Conservation (phyloP, 1,140 invertebrate species). For the Ruditapes philippinarum region DNA sequence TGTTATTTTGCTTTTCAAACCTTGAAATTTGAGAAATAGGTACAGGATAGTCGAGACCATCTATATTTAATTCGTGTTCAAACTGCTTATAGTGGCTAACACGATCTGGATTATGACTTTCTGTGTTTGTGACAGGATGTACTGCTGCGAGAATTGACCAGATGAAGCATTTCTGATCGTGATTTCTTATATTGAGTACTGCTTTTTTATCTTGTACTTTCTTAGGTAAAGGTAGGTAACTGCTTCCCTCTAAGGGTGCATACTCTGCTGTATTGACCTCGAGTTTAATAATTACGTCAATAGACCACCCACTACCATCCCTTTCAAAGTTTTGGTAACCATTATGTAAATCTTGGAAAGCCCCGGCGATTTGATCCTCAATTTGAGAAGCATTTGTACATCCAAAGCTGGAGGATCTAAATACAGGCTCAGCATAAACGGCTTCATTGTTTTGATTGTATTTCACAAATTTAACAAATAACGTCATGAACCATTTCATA, state of each 20-base stretch:
- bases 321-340: slow-evolving; percentile 5
- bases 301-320: slow-evolving; percentile 9
- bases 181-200: slow-evolving; percentile 16
- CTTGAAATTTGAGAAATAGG: slow-evolving; percentile 18
- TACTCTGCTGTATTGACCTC: slow-evolving; percentile 40
- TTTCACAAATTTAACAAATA: background rate
- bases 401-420: background rate
- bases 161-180: slow-evolving; percentile 60
- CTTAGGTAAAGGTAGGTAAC: slow-evolving; percentile 38
- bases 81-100: slow-evolving; percentile 34
- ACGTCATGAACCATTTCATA: slow-evolving; percentile 1
- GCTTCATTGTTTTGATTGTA: background rate
- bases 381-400: background rate
- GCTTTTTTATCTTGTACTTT: slow-evolving; percentile 56
- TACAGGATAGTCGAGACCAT: slow-evolving; percentile 3
- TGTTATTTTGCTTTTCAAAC: slow-evolving; percentile 55
- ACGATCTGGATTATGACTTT: background rate
- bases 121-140: background rate
- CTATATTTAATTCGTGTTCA: slow-evolving; percentile 28
- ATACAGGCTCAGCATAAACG: background rate
- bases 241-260: slow-evolving; percentile 48
- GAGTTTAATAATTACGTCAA: slow-evolving; percentile 39
- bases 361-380: background rate
- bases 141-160: slow-evolving; percentile 30
- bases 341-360: background rate